Conservation (phyloP, 2,888 invertebrate species). For the Ganaspis brasiliensis region DNA sequence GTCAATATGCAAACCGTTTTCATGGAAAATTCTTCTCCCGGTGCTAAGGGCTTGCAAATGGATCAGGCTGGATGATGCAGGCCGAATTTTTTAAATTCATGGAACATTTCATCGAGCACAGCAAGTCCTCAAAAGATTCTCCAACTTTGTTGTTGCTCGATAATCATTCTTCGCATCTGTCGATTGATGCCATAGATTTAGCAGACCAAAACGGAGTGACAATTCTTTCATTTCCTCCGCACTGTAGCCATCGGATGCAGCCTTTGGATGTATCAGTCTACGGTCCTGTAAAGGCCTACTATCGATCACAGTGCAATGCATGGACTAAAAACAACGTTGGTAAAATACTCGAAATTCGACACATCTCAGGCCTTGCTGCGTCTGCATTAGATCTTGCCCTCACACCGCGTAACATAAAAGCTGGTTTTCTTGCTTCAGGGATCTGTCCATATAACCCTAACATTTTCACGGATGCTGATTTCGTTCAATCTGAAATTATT, state of each 20-base stretch:
- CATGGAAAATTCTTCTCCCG: conserved; percentile 58
- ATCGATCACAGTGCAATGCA: conserved; percentile 22
- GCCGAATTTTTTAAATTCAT: conserved; percentile 62
- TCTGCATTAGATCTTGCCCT: too few relatives aligned
- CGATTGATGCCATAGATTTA: conserved; percentile 61
- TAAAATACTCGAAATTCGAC: too few relatives aligned
- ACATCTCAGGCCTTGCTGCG: too few relatives aligned
- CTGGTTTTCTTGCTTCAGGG: too few relatives aligned
- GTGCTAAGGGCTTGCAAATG: conserved; percentile 59
- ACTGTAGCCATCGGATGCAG: conserved; percentile 46
- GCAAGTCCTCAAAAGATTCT: conserved; percentile 48
- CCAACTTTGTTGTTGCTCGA: conserved; percentile 57
- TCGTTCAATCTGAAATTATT: too few relatives aligned
- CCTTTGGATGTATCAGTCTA: conserved; percentile 36
- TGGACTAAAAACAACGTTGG: conserved; percentile 14
- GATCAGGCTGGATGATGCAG: conserved; percentile 68
- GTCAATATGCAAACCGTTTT: conserved; percentile 57
- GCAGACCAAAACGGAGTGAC: conserved; percentile 39
- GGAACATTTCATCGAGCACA: conserved; percentile 52
- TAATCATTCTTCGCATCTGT: conserved; percentile 62
- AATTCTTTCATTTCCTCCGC: conserved; percentile 42
- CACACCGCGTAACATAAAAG: too few relatives aligned
- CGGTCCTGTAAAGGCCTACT: conserved; percentile 36
- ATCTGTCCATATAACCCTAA: too few relatives aligned
- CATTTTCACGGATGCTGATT: too few relatives aligned